Conservation (phyloP, 2,113 vertebrate genomes). For the Egretta garzetta region DNA sequence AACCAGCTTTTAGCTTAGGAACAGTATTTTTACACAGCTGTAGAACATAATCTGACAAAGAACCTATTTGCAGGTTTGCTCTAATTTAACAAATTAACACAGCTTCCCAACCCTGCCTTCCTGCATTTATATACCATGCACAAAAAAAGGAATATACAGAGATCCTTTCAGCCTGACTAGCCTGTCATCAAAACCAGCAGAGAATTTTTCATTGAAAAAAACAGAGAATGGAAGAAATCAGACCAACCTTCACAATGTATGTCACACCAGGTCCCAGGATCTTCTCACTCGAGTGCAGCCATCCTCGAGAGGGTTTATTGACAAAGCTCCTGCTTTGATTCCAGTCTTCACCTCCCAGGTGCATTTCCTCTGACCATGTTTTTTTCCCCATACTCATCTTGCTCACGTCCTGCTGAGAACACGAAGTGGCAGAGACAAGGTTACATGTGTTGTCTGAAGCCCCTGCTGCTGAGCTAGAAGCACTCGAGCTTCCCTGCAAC, state of each 20-base stretch:
- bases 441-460: slow-evolving; percentile 84
- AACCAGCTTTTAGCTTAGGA: slow-evolving; percentile 1
- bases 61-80: slow-evolving; percentile 20
- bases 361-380: slow-evolving; percentile 80
- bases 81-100: slow-evolving; percentile 22
- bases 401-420: slow-evolving; percentile 83
- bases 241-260: slow-evolving; percentile 96
- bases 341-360: slow-evolving; percentile 83
- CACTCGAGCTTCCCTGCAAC: slow-evolving; percentile 88
- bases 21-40: slow-evolving; percentile 2
- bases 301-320: slow-evolving; percentile 86
- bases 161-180: slow-evolving; percentile 14
- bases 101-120: slow-evolving; percentile 2
- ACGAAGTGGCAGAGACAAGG: slow-evolving; percentile 79
- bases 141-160: slow-evolving; percentile 9
- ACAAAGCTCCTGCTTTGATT: slow-evolving; percentile 78
- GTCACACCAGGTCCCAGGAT: slow-evolving; percentile 96
- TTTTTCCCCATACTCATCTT: slow-evolving; percentile 86
- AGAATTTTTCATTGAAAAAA: slow-evolving; percentile 72
- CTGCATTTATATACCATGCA: slow-evolving; percentile 36
- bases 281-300: slow-evolving; percentile 93
- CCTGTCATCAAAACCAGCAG: slow-evolving; percentile 22
- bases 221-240: slow-evolving; percentile 59
- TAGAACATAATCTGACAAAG: background rate
- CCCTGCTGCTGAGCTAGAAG: slow-evolving; percentile 79